These are phyloP conservation scores for Cistogaster globosa DNA, from an alignment of 2,888 invertebrate genomes.

Conservation along the genomic window DNA sequence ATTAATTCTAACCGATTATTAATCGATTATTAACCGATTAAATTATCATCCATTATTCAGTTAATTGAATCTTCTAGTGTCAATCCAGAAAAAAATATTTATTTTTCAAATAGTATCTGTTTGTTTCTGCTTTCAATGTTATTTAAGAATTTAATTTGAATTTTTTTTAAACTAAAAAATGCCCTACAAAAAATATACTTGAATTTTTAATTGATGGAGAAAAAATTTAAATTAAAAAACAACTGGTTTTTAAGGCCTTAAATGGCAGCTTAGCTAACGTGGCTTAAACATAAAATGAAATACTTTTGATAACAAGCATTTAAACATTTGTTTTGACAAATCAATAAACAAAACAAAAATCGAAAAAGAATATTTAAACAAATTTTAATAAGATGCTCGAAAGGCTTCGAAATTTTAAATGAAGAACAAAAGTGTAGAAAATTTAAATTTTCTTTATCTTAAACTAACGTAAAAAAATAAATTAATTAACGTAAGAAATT, in stretches of 20 bases:
- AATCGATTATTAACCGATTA: too few relatives aligned
- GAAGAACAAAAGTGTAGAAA: not conserved
- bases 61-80: too few relatives aligned
- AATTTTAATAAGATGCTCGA: constrained; percentile 19
- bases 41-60: too few relatives aligned
- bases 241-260: constrained; percentile 47
- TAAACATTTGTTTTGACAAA: constrained; percentile 69
- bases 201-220: not conserved
- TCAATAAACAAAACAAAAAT: constrained; percentile 53
- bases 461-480: not conserved
- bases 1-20: too few relatives aligned
- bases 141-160: too few relatives aligned
- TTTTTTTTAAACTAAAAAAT: not conserved
- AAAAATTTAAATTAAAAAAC: constrained; percentile 26
- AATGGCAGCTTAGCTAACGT: constrained; percentile 11
- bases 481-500: too few relatives aligned
- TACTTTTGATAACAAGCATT: constrained; percentile 55
- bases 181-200: constrained; percentile 11
- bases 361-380: not conserved
- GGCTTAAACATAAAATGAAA: constrained; percentile 27
- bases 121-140: too few relatives aligned
- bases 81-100: too few relatives aligned
- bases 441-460: too few relatives aligned
- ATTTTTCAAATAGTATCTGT: too few relatives aligned
- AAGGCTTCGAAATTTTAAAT: constrained; percentile 4